Conservation (phyloP, 2,113 vertebrate species). For the Ellobius talpinus region DNA sequence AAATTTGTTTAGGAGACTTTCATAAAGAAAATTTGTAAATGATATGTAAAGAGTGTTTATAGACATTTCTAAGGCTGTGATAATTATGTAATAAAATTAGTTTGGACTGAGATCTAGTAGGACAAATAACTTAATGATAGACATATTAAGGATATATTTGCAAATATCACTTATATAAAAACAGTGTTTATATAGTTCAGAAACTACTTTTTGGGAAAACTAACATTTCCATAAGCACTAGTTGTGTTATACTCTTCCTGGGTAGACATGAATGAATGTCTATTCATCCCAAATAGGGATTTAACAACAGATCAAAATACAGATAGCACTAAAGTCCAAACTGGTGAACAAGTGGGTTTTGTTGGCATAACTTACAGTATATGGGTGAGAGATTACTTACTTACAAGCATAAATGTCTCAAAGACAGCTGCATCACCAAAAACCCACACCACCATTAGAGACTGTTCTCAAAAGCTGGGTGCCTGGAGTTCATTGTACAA, state of each 20-base stretch:
- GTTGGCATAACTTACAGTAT: not conserved
- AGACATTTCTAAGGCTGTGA: not conserved
- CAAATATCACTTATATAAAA: not conserved
- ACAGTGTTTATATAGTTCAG: not conserved
- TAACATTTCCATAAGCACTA: not conserved
- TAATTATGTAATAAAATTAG: not conserved
- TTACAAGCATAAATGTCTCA: not conserved
- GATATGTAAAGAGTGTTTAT: not conserved
- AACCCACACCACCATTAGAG: not conserved
- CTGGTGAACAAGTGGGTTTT: not conserved
- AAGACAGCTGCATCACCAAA: not conserved
- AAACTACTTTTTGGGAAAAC: constrained; percentile 3
- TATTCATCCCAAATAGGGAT: not conserved
- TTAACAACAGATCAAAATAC: not conserved
- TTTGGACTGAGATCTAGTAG: not conserved
- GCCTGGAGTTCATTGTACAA: not conserved
- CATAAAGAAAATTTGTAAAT: not conserved
- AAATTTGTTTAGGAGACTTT: not conserved
- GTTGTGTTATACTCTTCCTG: not conserved
- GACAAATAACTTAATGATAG: not conserved
- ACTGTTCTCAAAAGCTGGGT: not conserved
- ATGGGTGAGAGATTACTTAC: not conserved
- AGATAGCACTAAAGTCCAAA: not conserved
- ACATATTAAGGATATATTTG: not conserved
- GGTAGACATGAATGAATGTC: not conserved